phyloP scores from a whole-genome alignment of 1,140 invertebrate species.

The Trichomalopsis sarcophagae region DNA sequence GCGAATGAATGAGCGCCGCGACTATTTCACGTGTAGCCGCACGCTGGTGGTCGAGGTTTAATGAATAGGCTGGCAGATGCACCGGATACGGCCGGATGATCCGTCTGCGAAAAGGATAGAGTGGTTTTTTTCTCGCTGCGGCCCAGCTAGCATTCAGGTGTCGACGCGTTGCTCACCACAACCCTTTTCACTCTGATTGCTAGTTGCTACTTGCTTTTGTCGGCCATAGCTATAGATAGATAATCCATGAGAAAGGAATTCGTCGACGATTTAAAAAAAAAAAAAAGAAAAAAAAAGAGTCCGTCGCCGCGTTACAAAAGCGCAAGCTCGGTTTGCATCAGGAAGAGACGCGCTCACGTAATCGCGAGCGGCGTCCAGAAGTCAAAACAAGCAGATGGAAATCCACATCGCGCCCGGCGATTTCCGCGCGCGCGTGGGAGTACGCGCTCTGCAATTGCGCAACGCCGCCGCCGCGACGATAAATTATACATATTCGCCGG shows the following conservation, averaged over 20 bases:
- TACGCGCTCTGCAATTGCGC: neutral
- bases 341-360: neutral
- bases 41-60: neutral
- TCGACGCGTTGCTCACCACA: neutral
- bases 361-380: too few species aligned
- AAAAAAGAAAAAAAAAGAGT: neutral
- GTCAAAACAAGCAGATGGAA: neutral
- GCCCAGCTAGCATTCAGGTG: neutral
- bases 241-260: neutral
- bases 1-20: neutral
- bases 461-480: neutral
- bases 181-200: neutral
- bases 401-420: neutral
- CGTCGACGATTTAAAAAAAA: too few species aligned
- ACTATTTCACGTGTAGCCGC: neutral
- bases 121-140: neutral
- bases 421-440: neutral
- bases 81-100: conserved; percentile 18
- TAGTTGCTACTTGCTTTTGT: neutral
- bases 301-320: neutral
- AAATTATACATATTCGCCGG: conserved; percentile 1
- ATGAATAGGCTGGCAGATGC: conserved; percentile 24
- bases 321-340: neutral
- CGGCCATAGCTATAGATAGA: too few species aligned
- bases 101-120: neutral